Evolutionary conservation across 2,113 vertebrate species (phyloP), one percentile per base, ranked within the genome.

Genomic region (Jaculus jaculus): DNA sequence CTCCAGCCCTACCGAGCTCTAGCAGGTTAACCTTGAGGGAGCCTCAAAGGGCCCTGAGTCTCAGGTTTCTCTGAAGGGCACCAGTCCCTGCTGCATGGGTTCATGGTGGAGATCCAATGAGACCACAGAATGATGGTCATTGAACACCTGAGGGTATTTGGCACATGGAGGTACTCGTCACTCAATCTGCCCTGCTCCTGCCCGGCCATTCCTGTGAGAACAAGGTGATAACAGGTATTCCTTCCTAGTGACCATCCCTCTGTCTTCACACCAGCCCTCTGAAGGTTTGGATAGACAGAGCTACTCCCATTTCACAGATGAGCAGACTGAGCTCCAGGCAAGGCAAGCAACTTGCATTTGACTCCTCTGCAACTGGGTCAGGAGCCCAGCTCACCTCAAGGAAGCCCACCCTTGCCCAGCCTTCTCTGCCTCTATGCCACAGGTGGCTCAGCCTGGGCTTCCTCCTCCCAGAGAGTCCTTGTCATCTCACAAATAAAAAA

Each of bases 111-210:
- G 37, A 28, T 20, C 72, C 42, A 8, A 3, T 5, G 24, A 51
- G 34, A 65, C 39, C 7, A 18, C 11, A 4, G 0, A 12, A 12
- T 69, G 28, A 54, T 28, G 84, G 54, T 73, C 82, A 23, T 7
- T 16, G 61, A 84, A 26, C 21, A 0, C 72, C 60, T 32, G 81
- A 3, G 7, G 8, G 42, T n/a, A 8, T 34, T 30, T 32, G 3
- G 51, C 54, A 17, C 0, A 1, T 4, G n/a, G 2, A 28, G 85
- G 23, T n/a, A 4, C 42, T 47, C 28, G 3, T 11, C 3, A 1
- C 28, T 32, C 34, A 5, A n/a, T 13, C 26, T 32, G 42, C 47
- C 20, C 34, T 16, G 28, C 60, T 23, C 2, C 18, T 34, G 6
- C 73, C 51, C 26, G 28, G 5, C 61, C 61, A 28, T 30, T 71